Evolutionary conservation across 2,797 vertebrate genomes (phyloP).

Genomic region (Gymnothorax reevesii): DNA sequence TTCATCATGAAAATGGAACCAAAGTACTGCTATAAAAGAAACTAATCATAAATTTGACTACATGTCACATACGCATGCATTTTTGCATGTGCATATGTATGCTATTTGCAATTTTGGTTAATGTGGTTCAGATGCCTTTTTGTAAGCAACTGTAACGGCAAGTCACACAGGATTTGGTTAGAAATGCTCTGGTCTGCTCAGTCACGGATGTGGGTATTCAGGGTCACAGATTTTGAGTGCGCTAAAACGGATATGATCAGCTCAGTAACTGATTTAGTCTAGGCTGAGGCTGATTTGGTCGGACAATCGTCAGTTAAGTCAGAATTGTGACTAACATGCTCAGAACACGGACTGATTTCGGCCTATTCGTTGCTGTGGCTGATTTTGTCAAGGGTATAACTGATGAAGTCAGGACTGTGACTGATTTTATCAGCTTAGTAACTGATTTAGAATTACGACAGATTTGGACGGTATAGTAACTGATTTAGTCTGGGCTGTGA

Average conservation of each 20-base stretch:
- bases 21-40: not conserved
- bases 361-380: not conserved
- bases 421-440: not conserved
- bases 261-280: not conserved
- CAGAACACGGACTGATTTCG: not conserved
- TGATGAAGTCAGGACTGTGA: not conserved
- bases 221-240: not conserved
- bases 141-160: too few species aligned
- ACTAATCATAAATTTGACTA: not conserved
- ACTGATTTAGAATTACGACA: too few species aligned
- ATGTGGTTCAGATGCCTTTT: not conserved
- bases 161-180: not conserved
- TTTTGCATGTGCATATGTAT: too few species aligned
- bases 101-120: not conserved
- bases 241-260: not conserved
- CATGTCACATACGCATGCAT: not conserved
- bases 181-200: not conserved
- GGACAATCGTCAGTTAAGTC: not conserved
- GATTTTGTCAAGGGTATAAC: not conserved
- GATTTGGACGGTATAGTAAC: not conserved
- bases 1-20: not conserved
- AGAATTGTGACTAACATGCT: too few species aligned
- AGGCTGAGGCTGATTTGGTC: not conserved
- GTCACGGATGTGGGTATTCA: not conserved
- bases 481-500: not conserved